phyloP scores from a whole-genome alignment of 2,113 vertebrate genomes.

The Tangachromis dhanisi region DNA sequence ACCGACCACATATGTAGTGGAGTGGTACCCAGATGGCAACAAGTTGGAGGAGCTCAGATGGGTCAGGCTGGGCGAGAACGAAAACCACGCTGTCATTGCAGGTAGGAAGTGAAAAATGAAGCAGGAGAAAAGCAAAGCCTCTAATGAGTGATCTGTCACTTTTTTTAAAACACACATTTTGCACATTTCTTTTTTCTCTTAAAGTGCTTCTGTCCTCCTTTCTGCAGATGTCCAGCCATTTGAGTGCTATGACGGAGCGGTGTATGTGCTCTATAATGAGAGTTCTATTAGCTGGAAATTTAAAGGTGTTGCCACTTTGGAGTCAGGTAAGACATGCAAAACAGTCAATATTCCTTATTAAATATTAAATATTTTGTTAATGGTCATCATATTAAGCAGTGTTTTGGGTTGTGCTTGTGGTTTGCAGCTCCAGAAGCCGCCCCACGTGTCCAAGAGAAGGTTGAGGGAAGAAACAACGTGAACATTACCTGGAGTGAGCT shows the following conservation, averaged over 20 bases:
- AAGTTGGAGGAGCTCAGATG: slow-evolving; percentile 45
- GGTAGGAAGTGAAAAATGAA: slow-evolving; percentile 29
- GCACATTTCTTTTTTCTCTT: neutral
- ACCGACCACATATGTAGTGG: slow-evolving; percentile 38
- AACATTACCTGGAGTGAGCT: slow-evolving; percentile 48
- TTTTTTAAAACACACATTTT: neutral
- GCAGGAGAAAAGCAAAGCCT: neutral
- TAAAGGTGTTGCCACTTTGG: neutral
- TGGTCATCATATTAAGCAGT: neutral
- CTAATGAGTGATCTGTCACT: neutral
- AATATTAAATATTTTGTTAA: neutral
- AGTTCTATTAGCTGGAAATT: slow-evolving; percentile 13
- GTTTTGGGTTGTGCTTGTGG: neutral
- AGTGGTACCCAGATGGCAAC: slow-evolving; percentile 57
- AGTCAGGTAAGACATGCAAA: slow-evolving; percentile 43
- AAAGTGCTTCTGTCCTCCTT: neutral
- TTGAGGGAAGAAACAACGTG: slow-evolving; percentile 14
- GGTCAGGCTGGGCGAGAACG: slow-evolving; percentile 31
- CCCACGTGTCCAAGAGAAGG: neutral
- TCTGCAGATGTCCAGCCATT: slow-evolving; percentile 43
- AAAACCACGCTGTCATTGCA: slow-evolving; percentile 23
- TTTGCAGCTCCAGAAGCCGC: slow-evolving; percentile 49
- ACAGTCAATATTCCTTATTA: neutral
- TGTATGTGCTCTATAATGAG: slow-evolving; percentile 38
- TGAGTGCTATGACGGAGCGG: slow-evolving; percentile 63